Evolutionary conservation across 2,113 vertebrate genomes (phyloP), one percentile per base, ranked within the genome.

Genomic region (Saccopteryx leptura): DNA sequence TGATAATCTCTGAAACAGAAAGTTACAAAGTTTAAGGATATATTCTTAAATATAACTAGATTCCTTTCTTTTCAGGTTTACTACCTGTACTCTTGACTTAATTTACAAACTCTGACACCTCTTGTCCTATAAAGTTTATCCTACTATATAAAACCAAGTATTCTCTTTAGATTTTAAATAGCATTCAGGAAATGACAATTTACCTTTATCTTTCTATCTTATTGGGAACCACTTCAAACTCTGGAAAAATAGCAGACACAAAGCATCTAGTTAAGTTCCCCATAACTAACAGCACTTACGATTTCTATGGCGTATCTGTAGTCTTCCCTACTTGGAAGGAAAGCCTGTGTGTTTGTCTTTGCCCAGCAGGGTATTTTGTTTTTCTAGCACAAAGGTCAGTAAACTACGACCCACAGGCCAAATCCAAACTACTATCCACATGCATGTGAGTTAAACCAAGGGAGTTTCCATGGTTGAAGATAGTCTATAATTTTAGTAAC

Each of bases 401-500:
- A 79, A 76, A 91, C 63, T 78, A 75, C 17, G 39, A 56, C 21
- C 24, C 10, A 33, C 15, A 71, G 46, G n/a, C 11, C 75, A 81
- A 93, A 93, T 89, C 52, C 6, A 94, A 63, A 24, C 48, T 21
- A 60, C 56, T 31, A 90, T 3, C 12, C 28, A n/a, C 18, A 82
- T 5, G 33, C 31, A 79, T 0, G 33, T 50, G 31, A 69, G 14
- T 91, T 94, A 58, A 65, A 78, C 31, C 61, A 89, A 91, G 19
- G 31, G 18, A 78, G 31, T 74, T 95, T 75, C 48, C 56, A 72
- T 13, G 83, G 75, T 21, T 75, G 17, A 90, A 97, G 31, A 83
- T 9, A 15, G 17, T 82, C 79, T 91, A 96, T 21, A 91, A 78
- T 94, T 96, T 96, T 61, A 82, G 46, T 54, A 93, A 95, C 63